Percentiles rank a stretch among this genome's conserved stretches.
Conservation (phyloP, 2,797 vertebrate genomes). For the Darevskia mixta region DNA sequence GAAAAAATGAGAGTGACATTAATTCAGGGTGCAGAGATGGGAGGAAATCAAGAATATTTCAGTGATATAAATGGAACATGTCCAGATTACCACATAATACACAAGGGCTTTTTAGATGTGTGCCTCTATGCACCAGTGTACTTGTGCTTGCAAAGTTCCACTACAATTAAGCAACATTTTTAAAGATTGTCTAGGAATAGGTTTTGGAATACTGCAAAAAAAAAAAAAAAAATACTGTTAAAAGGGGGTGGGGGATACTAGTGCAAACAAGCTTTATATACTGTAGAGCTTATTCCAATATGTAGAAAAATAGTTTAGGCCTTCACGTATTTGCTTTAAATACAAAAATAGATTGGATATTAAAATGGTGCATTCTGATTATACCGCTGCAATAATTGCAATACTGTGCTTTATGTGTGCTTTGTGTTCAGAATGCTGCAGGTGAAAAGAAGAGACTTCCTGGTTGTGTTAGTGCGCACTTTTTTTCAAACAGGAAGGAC, state of each 20-base stretch:
- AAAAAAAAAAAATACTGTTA: neutral
- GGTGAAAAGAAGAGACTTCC: slow-evolving; percentile 52
- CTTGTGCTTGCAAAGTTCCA: slow-evolving; percentile 36
- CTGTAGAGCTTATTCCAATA: slow-evolving; percentile 61
- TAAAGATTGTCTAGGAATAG: slow-evolving; percentile 48
- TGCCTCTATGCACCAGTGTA: slow-evolving; percentile 37
- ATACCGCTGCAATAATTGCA: slow-evolving; percentile 64
- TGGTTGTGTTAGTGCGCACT: slow-evolving; percentile 23
- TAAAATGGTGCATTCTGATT: slow-evolving; percentile 69
- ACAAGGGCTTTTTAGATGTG: neutral
- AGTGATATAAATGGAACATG: neutral
- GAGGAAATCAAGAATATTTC: neutral
- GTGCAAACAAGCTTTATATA: slow-evolving; percentile 8
- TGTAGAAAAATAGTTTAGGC: slow-evolving; percentile 65
- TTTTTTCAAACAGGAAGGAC: slow-evolving; percentile 29
- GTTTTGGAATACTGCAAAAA: slow-evolving; percentile 28
- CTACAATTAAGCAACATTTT: slow-evolving; percentile 1
- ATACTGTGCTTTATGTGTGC: slow-evolving; percentile 23
- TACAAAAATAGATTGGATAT: slow-evolving; percentile 81
- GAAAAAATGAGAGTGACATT: neutral
- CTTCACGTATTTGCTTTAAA: slow-evolving; percentile 65
- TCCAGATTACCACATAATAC: neutral
- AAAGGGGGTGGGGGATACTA: neutral
- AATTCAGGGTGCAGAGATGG: neutral
- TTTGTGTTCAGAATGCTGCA: slow-evolving; percentile 64